phyloP scores from a whole-genome alignment of 2,888 invertebrate species.

The Pristionchus exspectatus region DNA sequence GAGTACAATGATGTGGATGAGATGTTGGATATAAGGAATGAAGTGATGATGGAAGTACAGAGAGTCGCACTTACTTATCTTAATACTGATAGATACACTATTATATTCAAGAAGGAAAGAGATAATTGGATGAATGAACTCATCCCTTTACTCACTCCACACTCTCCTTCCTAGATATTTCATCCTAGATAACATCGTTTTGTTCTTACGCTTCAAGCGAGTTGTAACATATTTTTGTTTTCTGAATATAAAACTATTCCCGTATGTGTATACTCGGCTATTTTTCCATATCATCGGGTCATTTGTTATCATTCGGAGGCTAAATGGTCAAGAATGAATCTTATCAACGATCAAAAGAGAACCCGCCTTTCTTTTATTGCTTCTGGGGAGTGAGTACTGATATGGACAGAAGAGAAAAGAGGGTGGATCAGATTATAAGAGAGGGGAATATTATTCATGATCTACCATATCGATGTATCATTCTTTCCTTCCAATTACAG shows the following conservation, averaged over 20 bases:
- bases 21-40: conserved; percentile 23
- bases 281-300: not conserved
- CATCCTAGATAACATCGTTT: not conserved
- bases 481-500: conserved; percentile 15
- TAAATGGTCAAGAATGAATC: conserved; percentile 38
- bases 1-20: not conserved
- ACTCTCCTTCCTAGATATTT: not conserved
- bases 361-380: conserved; percentile 46
- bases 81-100: not conserved
- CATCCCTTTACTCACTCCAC: not conserved
- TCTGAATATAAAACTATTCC: not conserved
- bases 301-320: conserved; percentile 44
- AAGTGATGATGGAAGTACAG: conserved; percentile 33
- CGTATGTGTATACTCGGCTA: not conserved
- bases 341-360: conserved; percentile 47
- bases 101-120: conserved; percentile 11
- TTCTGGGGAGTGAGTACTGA: conserved; percentile 19
- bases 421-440: not conserved
- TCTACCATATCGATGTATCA: not conserved
- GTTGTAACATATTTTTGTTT: not conserved
- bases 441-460: not conserved
- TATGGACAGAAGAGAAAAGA: not conserved
- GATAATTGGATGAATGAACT: conserved; percentile 29
- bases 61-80: conserved; percentile 22
- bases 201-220: not conserved